Percentiles rank a stretch among this genome's conserved stretches.
Conservation (phyloP, 2,888 invertebrate genomes). For the Gnatocerus cornutus region DNA sequence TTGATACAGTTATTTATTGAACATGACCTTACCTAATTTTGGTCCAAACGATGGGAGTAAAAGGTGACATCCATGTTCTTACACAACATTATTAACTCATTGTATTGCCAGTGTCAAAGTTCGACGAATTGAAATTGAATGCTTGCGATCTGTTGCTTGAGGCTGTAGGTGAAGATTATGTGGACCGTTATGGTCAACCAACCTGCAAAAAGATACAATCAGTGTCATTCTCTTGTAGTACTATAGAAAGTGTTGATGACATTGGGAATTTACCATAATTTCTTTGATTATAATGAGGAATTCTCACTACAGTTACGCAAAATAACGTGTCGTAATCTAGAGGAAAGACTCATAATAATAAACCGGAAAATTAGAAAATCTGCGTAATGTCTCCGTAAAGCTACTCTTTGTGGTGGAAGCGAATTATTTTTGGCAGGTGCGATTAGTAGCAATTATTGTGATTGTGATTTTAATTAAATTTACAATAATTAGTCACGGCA, state of each 20-base stretch:
- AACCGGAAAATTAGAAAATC: neutral
- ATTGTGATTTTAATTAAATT: too few species aligned
- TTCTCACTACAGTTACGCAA: constrained; percentile 18
- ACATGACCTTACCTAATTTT: constrained; percentile 29
- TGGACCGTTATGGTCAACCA: constrained; percentile 44
- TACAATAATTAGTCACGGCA: too few species aligned
- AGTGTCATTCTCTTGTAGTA: constrained; percentile 27
- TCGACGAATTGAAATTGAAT: constrained; percentile 21
- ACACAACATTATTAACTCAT: constrained; percentile 26
- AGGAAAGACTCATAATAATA: neutral
- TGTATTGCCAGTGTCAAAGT: constrained; percentile 26
- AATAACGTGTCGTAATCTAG: constrained; percentile 1
- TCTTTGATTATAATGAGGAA: constrained; percentile 13
- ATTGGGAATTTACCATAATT: constrained; percentile 14
- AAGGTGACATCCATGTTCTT: constrained; percentile 20
- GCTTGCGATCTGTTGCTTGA: constrained; percentile 39
- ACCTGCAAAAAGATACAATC: constrained; percentile 45
- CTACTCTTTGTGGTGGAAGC: too few species aligned
- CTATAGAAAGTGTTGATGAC: constrained; percentile 36
- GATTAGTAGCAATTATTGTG: too few species aligned
- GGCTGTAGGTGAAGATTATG: constrained; percentile 57
- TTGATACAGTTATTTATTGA: neutral
- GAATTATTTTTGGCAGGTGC: too few species aligned
- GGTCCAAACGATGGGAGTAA: constrained; percentile 4
- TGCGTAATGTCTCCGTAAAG: too few species aligned